phyloP scores from a whole-genome alignment of 2,113 vertebrate genomes.

The Ctenomys sociabilis region DNA sequence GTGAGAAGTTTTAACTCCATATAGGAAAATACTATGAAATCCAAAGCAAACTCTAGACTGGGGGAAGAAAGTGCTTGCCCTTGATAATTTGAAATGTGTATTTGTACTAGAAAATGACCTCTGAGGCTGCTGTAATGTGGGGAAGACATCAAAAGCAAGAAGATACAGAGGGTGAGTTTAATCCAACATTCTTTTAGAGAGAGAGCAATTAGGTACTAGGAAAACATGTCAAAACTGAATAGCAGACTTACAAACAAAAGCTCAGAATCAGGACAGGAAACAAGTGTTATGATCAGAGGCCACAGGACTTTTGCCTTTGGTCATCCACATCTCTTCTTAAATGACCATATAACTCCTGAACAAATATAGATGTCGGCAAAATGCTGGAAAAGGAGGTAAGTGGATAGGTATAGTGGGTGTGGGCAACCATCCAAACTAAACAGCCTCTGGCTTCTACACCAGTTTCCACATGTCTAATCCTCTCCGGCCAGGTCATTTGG shows the following conservation, averaged over 20 bases:
- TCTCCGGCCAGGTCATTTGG: not conserved
- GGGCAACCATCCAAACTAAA: no score
- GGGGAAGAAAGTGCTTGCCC: not conserved
- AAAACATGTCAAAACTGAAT: not conserved
- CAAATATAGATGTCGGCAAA: not conserved
- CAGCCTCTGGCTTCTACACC: no score
- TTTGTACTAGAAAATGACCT: not conserved
- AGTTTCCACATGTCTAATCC: not conserved
- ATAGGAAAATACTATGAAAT: not conserved
- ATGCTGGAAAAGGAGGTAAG: not conserved
- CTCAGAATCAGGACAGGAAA: not conserved
- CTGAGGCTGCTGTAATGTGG: not conserved
- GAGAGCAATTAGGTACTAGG: not conserved
- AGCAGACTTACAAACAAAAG: not conserved
- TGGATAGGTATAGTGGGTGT: no score
- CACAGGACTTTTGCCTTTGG: accelerated
- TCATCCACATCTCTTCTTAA: not conserved
- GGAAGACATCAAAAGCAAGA: not conserved
- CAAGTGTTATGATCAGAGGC: not conserved
- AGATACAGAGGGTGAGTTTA: not conserved
- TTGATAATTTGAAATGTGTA: not conserved
- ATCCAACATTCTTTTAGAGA: not conserved
- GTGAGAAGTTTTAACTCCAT: accelerated
- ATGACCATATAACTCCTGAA: not conserved
- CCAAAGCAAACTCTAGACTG: not conserved